Percentiles rank a stretch among this genome's conserved stretches.
Evolutionary conservation across 2,797 vertebrate genomes (phyloP).

Genomic region (Parambassis ranga): DNA sequence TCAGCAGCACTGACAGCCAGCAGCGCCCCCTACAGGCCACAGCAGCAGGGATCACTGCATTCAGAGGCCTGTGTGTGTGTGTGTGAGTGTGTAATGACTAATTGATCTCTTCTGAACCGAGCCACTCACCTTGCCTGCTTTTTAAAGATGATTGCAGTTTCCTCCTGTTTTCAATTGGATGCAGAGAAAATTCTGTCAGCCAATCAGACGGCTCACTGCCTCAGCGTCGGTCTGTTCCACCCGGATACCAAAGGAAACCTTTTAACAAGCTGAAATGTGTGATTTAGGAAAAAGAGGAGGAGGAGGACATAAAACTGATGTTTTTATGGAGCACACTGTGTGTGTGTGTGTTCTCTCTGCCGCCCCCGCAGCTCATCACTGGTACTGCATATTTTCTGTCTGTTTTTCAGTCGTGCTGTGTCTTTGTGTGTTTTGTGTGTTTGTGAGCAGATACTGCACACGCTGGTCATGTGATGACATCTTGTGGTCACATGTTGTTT

Average conservation of each 20-base stretch:
- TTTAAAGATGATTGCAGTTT: slow-evolving; percentile 23
- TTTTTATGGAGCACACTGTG: neutral
- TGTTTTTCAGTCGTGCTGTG: too few species aligned
- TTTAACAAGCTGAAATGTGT: slow-evolving; percentile 33
- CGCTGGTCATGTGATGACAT: too few species aligned
- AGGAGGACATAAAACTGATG: neutral
- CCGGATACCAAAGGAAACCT: slow-evolving; percentile 19
- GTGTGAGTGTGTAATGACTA: neutral
- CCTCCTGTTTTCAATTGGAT: slow-evolving; percentile 20
- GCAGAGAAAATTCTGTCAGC: neutral
- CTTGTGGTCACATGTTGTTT: too few species aligned
- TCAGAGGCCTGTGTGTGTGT: neutral
- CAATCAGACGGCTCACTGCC: slow-evolving; percentile 4
- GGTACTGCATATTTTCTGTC: neutral
- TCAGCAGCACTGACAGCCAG: neutral
- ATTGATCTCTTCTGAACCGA: slow-evolving; percentile 11
- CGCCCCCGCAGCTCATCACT: neutral
- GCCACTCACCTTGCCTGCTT: neutral
- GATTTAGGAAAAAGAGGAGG: slow-evolving; percentile 2
- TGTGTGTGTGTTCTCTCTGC: neutral
- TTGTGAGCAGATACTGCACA: too few species aligned
- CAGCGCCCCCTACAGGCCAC: slow-evolving; percentile 3
- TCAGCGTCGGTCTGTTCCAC: slow-evolving; percentile 2
- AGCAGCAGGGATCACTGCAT: too few species aligned
- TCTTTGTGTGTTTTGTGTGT: too few species aligned